Evolutionary conservation across 92 coral and sea anemone genomes (phyloP).

Genomic region (Meandrina meandrites): DNA sequence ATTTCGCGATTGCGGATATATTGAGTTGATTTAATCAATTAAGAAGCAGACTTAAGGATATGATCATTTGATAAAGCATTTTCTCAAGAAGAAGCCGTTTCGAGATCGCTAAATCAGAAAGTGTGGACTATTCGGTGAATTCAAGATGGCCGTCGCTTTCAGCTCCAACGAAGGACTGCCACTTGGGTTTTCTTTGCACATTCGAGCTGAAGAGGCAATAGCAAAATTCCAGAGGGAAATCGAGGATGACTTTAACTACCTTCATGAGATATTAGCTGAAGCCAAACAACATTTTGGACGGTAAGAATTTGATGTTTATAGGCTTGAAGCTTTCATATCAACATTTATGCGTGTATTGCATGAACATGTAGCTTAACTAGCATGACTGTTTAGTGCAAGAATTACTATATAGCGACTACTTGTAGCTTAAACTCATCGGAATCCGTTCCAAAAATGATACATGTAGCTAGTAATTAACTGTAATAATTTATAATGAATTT

Average conservation of each 20-base stretch:
- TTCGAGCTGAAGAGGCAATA: conserved; percentile 60
- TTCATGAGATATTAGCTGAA: conserved; percentile 83
- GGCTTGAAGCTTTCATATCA: no score
- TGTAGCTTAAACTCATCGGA: no score
- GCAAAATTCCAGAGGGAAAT: conserved; percentile 38
- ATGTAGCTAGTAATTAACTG: no score
- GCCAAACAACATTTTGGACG: conserved; percentile 87
- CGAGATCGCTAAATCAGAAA: not conserved
- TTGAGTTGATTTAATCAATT: not conserved
- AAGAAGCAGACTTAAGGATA: not conserved
- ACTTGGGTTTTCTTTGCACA: conserved; percentile 73
- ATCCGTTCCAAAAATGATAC: no score
- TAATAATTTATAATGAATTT: no score
- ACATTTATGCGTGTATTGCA: no score
- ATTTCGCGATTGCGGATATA: not conserved
- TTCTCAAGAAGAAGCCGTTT: not conserved
- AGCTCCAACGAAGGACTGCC: conserved; percentile 11
- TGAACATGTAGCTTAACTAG: no score
- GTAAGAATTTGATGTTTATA: conserved; percentile 36
- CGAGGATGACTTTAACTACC: conserved; percentile 73
- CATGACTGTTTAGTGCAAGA: no score
- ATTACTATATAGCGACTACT: no score
- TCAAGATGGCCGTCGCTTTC: conserved; percentile 55
- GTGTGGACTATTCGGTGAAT: not conserved
- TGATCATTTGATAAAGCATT: not conserved